Evolutionary conservation across 1,140 invertebrate species (phyloP), one percentile per base, ranked within the genome.

Genomic region (Dendroctonus valens): DNA sequence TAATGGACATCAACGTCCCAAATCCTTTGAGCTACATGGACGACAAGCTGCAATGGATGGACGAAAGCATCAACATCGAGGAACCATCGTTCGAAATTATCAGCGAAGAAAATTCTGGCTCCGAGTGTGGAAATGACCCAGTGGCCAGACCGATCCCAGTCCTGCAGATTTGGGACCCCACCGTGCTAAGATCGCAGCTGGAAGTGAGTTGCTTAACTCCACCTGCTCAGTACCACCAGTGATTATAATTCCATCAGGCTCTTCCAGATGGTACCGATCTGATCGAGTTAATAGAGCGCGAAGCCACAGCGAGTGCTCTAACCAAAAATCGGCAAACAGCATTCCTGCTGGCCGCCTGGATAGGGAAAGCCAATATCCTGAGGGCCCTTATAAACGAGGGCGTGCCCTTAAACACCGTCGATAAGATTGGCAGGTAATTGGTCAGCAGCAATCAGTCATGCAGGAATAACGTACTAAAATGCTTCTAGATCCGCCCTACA

Each of bases 401-500:
- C 15, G 75, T 79, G 5, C 74, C 80, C 68, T 73, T 81, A 41
- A 76, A 82, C 51, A 74, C 72, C 14, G 70, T 69, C 48, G 84
- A 85, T 70, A 74, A 76, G 41, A 69, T 72, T 62, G 83, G 83
- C 68, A 81, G 83, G 83, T 85, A 77, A 71, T 7, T 26, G 26
- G 26, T 1, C 26, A 3, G 26, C 3, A 2, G 1, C 26, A 26
- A 26, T 26, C 26, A 26, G 26, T 26, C 1, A 26, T 26, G 26
- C 26, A 26, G 26, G 26, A 26, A 26, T 26, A 3, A 26, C 3
- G 26, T 26, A 46, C 12, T 46, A 46, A 46, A 9, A 46, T 15
- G 12, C 50, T 5, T 80, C 40, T 66, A 89, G 89, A 76, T 89
- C 88, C 5, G 84, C 89, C 8, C 75, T 94, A 12, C 93, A 95